Evolutionary conservation across 2,888 invertebrate species (phyloP), one percentile per base, ranked within the genome.

Genomic region (Meganola albula): DNA sequence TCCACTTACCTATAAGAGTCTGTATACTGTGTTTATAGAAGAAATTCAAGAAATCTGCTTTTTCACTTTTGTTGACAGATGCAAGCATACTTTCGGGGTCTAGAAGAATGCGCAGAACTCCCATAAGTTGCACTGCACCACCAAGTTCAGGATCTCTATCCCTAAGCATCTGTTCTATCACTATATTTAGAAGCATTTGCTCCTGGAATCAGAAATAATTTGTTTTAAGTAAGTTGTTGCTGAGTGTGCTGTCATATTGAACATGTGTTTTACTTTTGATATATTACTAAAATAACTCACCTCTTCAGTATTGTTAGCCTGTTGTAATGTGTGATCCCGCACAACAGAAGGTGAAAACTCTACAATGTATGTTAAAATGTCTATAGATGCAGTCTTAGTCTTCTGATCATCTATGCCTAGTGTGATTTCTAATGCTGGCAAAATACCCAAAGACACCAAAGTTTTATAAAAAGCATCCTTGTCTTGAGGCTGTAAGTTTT

Each of bases 1-100:
- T n/a, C n/a, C n/a, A n/a, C 87, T 83, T 85, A 94, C 94, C 93
- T 85, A 98, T 96, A 58, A 99, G 89, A 32, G 96, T 95, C 74
- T 97, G 95, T 88, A 99, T 96, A 87, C 97, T 97, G 83, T 97
- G 95, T 78, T 97, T 98, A 87, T 99, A 99, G 86, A 99, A 99
- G 80, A 98, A 97, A 77, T 95, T 95, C 34, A 99, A 90, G 78
- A 99, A 99, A 77, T 99, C 99, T 10, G 96, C 95, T 80, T 98
- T 98, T 87, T 99, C 99, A 35, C 96, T 95, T 83, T 97, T 97
- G 78, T 95, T 96, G 32, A 93, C 91, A 32, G 95, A 92, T 35
- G 95, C 93, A 48, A 98, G 87, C 98, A 99, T 99, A 75, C 98
- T 99, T 76, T 99, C 99, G 4, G 99, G 99, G 78, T 99, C 99